These are phyloP conservation scores for Macropis europaea DNA, from an alignment of 2,888 invertebrate genomes.

Conservation along the genomic window DNA sequence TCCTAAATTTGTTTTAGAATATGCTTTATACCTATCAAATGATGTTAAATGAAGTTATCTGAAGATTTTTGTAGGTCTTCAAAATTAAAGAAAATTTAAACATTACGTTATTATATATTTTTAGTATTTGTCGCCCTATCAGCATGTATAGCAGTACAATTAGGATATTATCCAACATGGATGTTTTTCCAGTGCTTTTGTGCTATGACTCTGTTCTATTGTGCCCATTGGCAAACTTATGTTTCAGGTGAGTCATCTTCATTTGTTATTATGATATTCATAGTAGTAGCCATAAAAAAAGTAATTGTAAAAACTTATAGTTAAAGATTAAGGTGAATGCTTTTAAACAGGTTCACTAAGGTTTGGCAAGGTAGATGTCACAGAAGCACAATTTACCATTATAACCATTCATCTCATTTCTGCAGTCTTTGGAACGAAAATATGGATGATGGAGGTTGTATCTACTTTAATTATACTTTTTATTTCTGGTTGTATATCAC, in stretches of 20 bases:
- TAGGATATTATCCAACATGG: constrained; percentile 95
- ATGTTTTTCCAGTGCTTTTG: constrained; percentile 98
- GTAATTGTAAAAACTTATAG: too few relatives aligned
- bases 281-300: too few relatives aligned
- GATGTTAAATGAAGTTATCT: too few relatives aligned
- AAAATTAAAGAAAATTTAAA: not conserved
- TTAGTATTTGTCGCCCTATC: constrained; percentile 96
- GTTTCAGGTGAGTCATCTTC: constrained; percentile 87
- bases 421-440: constrained; percentile 90
- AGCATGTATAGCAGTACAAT: constrained; percentile 95
- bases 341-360: constrained; percentile 85
- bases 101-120: constrained; percentile 63
- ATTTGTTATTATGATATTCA: too few relatives aligned
- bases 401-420: constrained; percentile 93
- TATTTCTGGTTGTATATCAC: not conserved
- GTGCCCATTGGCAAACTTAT: constrained; percentile 99
- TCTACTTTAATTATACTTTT: constrained; percentile 51
- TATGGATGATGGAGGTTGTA: constrained; percentile 91
- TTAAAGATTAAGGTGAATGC: constrained; percentile 8
- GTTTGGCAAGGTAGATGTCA: constrained; percentile 97
- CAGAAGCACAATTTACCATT: constrained; percentile 97
- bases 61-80: too few relatives aligned
- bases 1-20: too few relatives aligned
- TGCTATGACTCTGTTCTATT: constrained; percentile 97
- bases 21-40: too few relatives aligned